phyloP scores from a whole-genome alignment of 2,888 invertebrate genomes.

The Quadriops clusia region DNA sequence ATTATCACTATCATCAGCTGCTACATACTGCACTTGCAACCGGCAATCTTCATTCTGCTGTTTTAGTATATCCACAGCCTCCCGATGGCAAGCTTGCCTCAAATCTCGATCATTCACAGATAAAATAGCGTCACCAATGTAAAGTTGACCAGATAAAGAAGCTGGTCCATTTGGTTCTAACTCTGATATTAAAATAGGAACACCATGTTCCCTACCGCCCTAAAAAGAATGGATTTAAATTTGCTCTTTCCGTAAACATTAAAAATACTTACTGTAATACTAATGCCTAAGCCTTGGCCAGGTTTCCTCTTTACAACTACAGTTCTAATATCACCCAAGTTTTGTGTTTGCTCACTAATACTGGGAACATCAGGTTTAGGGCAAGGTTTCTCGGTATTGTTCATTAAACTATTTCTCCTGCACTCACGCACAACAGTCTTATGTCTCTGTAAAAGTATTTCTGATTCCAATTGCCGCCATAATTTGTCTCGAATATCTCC shows the following conservation, averaged over 20 bases:
- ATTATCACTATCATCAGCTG: slow-evolving; percentile 55
- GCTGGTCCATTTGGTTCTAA: slow-evolving; percentile 69
- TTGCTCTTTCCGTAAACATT: slow-evolving; percentile 5
- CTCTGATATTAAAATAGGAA: slow-evolving; percentile 76
- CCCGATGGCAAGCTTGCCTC: slow-evolving; percentile 65
- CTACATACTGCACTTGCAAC: slow-evolving; percentile 66
- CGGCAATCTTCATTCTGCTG: slow-evolving; percentile 66
- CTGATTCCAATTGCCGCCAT: slow-evolving; percentile 73
- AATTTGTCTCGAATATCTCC: slow-evolving; percentile 68
- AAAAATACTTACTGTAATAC: slow-evolving; percentile 54
- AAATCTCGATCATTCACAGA: slow-evolving; percentile 70
- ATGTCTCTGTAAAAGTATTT: slow-evolving; percentile 74
- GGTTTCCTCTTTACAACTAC: slow-evolving; percentile 58
- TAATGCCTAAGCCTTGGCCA: slow-evolving; percentile 75
- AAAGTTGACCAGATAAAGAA: slow-evolving; percentile 57
- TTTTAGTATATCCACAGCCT: slow-evolving; percentile 69
- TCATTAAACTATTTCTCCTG: slow-evolving; percentile 38
- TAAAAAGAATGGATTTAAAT: slow-evolving; percentile 29
- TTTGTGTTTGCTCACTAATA: slow-evolving; percentile 26
- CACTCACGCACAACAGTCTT: slow-evolving; percentile 65
- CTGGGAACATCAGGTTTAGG: slow-evolving; percentile 30
- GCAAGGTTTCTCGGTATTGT: slow-evolving; percentile 24
- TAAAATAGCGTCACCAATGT: slow-evolving; percentile 75
- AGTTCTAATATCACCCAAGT: slow-evolving; percentile 44
- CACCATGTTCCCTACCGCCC: slow-evolving; percentile 80